Evolutionary conservation across 2,113 vertebrate species (phyloP).

Genomic region (Chlamydotis undulata): DNA sequence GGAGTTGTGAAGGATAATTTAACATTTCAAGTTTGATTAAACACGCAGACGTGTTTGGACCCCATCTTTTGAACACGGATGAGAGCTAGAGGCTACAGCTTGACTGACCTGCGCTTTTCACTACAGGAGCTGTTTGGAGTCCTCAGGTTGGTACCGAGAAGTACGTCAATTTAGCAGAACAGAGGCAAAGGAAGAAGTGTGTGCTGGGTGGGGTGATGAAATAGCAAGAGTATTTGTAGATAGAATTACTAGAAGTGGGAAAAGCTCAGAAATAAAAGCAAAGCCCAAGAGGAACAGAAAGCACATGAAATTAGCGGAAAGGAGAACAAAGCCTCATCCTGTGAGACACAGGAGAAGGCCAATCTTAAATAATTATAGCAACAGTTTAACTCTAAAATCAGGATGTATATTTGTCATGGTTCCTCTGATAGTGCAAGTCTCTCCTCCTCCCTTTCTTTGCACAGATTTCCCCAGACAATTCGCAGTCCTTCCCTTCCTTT

Average conservation of each 20-base stretch:
- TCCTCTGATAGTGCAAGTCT: neutral
- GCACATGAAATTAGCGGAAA: neutral
- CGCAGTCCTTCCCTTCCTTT: constrained; percentile 25
- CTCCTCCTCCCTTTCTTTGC: constrained; percentile 25
- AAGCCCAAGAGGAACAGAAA: constrained; percentile 52
- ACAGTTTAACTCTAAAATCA: constrained; percentile 45
- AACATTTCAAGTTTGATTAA: neutral
- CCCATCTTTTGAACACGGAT: neutral
- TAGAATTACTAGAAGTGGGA: neutral
- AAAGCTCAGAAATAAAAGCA: constrained; percentile 38
- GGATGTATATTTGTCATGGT: neutral
- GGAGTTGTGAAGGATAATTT: neutral
- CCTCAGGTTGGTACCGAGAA: neutral
- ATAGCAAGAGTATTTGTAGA: neutral
- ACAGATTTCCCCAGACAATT: constrained; percentile 53
- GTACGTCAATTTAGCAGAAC: neutral
- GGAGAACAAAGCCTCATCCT: constrained; percentile 47
- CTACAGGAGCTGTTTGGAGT: neutral
- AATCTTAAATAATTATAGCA: constrained; percentile 41
- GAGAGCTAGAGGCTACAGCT: neutral
- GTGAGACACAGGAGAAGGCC: neutral
- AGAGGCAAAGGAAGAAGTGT: neutral
- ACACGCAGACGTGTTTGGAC: neutral
- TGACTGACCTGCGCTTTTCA: neutral
- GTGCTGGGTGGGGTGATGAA: neutral